Conservation (phyloP, 2,113 vertebrate species). For the Monopterus albus region DNA sequence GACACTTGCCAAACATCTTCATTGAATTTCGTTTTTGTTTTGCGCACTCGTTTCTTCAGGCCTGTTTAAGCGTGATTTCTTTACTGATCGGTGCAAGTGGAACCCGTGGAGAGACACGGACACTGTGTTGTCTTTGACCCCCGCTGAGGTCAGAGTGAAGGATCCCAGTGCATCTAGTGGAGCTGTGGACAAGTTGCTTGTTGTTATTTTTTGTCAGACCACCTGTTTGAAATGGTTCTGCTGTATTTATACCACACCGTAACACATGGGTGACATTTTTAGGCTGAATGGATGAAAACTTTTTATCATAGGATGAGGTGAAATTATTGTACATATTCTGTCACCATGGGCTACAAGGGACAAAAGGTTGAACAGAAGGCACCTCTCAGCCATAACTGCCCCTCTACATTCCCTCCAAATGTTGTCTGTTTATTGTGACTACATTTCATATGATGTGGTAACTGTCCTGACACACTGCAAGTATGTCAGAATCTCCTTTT, state of each 20-base stretch:
- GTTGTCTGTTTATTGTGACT: slow-evolving; percentile 34
- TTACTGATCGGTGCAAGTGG: neutral
- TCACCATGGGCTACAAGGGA: slow-evolving; percentile 37
- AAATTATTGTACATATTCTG: slow-evolving; percentile 48
- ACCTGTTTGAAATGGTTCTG: slow-evolving; percentile 45
- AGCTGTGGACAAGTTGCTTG: slow-evolving; percentile 20
- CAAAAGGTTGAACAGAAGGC: neutral
- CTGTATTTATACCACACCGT: slow-evolving; percentile 47
- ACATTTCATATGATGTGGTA: slow-evolving; percentile 28
- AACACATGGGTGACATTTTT: slow-evolving; percentile 31
- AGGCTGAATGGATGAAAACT: slow-evolving; percentile 14
- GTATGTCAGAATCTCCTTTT: slow-evolving; percentile 16
- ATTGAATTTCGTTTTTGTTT: slow-evolving; percentile 15
- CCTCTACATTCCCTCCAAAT: slow-evolving; percentile 56
- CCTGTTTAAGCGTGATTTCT: neutral
- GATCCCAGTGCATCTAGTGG: slow-evolving; percentile 28
- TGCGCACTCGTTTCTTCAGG: slow-evolving; percentile 33
- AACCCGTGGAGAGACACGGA: slow-evolving; percentile 21
- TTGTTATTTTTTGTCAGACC: slow-evolving; percentile 7
- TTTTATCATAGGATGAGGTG: slow-evolving; percentile 24
- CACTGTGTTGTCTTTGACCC: neutral
- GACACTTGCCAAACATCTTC: slow-evolving; percentile 58
- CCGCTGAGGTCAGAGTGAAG: neutral
- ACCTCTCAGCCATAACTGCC: slow-evolving; percentile 25
- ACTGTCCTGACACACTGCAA: slow-evolving; percentile 42